Base-by-base conservation (phyloP, 2,797 vertebrate genomes). In the Sebastes elongatus region DNA sequence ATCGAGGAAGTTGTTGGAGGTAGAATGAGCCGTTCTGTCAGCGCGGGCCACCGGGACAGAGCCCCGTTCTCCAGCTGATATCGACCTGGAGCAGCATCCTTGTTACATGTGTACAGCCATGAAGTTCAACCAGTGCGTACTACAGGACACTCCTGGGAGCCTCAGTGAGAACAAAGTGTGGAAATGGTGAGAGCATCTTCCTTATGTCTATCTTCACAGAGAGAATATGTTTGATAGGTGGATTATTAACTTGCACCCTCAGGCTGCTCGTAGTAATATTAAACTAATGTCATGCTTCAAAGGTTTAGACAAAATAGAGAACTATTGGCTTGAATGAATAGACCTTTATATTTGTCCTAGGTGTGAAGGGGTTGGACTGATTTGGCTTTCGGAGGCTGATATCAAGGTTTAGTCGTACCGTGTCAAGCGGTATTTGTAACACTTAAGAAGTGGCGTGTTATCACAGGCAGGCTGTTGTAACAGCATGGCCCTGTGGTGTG, bases 131-230 rank as follows among this genome's bases (percentile, higher is more conserved):
- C 88, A 94, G 77, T 82, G 55, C 62, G 70, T 91, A 3, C 79
- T 71, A 71, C 94, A 85, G 62, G 88, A 94, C 18, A 10, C 74
- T 38, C 75, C 88, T 0, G 87, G 82, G 3, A 89, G 62, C 70
- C 59, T 64, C 74, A 80, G 80, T 8, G 70, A 84, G 55, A 93
- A 93, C 85, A 84, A 75, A 86, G 88, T 85, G 35, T 94, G 95
- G 95, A 96, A 92, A 86, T 95, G 97, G 97, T 98, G 91, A 94
- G 94, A 79, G 18, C 42, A 10, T 77, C 53, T 84, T 66, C 8
- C 8, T 4, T 32, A 33, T 71, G 10, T 71, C 6, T 35, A 38
- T 72, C 0, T 71, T 23, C 27, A 20, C 38, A 67, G 55, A 68
- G n/a, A 9, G 32, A 59, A 30, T 14, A 2, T 72, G 64, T 63